phyloP scores from a whole-genome alignment of 2,797 vertebrate species.

The Typhlichthys subterraneus region DNA sequence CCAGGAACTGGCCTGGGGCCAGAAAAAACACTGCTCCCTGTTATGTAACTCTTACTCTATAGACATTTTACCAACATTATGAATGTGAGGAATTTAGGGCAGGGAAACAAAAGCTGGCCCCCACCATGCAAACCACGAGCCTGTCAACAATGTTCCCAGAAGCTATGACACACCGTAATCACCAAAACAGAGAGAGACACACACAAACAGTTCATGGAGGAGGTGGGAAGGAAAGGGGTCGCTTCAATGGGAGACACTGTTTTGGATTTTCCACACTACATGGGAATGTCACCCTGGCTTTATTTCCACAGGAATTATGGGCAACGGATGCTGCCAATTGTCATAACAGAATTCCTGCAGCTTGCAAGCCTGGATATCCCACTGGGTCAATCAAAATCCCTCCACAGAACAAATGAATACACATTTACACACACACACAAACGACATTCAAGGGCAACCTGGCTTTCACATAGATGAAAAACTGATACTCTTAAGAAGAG shows the following conservation, averaged over 20 bases:
- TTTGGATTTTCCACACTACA: background rate
- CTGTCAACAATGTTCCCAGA: conserved; percentile 65
- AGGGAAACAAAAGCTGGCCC: conserved; percentile 70
- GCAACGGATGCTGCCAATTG: conserved; percentile 45
- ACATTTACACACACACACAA: conserved; percentile 44
- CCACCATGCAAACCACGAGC: conserved; percentile 53
- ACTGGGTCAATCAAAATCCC: too few species aligned
- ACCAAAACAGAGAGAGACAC: conserved; percentile 22
- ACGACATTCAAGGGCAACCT: background rate
- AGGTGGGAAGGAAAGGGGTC: conserved; percentile 1
- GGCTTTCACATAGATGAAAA: too few species aligned
- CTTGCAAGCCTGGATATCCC: too few species aligned
- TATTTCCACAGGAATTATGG: conserved; percentile 37
- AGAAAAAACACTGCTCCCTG: conserved; percentile 40
- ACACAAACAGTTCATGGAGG: conserved; percentile 8
- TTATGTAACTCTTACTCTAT: conserved; percentile 69
- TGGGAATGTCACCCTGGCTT: conserved; percentile 33
- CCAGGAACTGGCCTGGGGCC: conserved; percentile 23
- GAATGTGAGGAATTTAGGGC: conserved; percentile 77
- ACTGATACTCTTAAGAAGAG: too few species aligned
- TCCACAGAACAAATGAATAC: conserved; percentile 34
- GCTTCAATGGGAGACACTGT: conserved; percentile 14
- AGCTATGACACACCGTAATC: conserved; percentile 45
- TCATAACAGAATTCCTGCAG: conserved; percentile 33
- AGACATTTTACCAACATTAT: conserved; percentile 58